Percentiles rank a stretch among this genome's conserved stretches.
Evolutionary conservation across 2,888 invertebrate genomes (phyloP).

Genomic region (Ophonus ardosiacus): DNA sequence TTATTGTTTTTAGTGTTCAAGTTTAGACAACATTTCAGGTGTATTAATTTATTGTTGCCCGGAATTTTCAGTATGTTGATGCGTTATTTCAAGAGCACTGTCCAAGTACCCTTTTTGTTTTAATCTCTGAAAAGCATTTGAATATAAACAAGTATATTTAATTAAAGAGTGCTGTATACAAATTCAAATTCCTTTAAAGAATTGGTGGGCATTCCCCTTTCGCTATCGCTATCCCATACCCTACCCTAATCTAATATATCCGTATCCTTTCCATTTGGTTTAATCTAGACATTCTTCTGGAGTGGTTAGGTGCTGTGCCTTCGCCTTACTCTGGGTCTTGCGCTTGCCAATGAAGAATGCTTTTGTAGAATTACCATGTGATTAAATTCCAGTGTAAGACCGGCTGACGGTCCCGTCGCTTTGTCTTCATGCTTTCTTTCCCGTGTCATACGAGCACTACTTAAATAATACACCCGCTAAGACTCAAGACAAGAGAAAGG

Average conservation of each 20-base stretch:
- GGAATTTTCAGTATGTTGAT: no score
- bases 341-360: constrained; percentile 58
- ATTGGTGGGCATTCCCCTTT: neutral
- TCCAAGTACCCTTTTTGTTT: no score
- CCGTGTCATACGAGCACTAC: constrained; percentile 39
- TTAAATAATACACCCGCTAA: neutral
- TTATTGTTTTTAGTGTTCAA: no score
- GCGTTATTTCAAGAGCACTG: no score
- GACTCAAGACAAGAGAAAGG: no score
- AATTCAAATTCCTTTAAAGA: constrained; percentile 7
- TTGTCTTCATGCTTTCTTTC: constrained; percentile 29
- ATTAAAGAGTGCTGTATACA: neutral
- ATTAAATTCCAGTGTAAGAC: constrained; percentile 53
- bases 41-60: no score
- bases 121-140: neutral
- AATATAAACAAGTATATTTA: neutral
- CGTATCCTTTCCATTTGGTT: constrained; percentile 28
- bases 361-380: constrained; percentile 61
- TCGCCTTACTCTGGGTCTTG: constrained; percentile 7
- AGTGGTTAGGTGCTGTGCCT: neutral
- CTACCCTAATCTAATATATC: constrained; percentile 21
- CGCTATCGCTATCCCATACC: neutral
- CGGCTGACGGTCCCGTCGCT: constrained; percentile 54
- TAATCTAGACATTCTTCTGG: constrained; percentile 53
- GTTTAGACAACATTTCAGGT: no score